Evolutionary conservation across 2,888 invertebrate genomes (phyloP), one percentile per base, ranked within the genome.

Genomic region (Parochlus steinenii): DNA sequence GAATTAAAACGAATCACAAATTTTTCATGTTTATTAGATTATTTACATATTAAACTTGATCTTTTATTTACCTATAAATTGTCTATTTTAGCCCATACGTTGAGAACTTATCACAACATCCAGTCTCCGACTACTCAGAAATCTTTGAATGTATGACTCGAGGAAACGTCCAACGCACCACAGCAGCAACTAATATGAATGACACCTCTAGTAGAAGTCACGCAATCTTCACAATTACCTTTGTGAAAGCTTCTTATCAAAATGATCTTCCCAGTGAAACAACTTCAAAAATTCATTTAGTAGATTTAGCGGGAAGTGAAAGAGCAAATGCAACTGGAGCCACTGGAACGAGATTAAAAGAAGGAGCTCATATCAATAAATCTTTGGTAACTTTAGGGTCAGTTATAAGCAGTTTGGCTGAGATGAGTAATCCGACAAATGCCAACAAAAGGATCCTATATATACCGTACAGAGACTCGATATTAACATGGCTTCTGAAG

Each of bases 171-270:
- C 77, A 78, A 52, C 69, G 87, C 44, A 85, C 85, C 15, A 86
- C 86, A 3, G 86, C 86, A 28, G 75, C 82, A 47, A 87, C 87
- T 39, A 82, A 83, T 55, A 87, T 87, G 86, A 87, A 87, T 63
- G 85, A 86, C 60, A 82, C 82, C 46, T 85, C 85, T 57, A 83
- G 83, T 52, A 70, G 87, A 49, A 85, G 83, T 63, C 87, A 87
- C 65, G 86, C 86, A 43, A 86, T 87, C 52, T 86, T 87, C 58
- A 86, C 86, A 33, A 78, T 87, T 56, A 83, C 80, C 20, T 86
- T 86, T 63, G 80, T 83, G 41, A 85, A 86, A 60, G 86, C 85
- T 32, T 77, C 77, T 46, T 80, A 82, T 50, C 77, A 78, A 59
- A 79, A 81, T 61, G 79, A 79, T 51, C 77, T 83, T 70, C 86